Evolutionary conservation across 2,113 vertebrate genomes (phyloP).

Genomic region (Chrysemys picta): DNA sequence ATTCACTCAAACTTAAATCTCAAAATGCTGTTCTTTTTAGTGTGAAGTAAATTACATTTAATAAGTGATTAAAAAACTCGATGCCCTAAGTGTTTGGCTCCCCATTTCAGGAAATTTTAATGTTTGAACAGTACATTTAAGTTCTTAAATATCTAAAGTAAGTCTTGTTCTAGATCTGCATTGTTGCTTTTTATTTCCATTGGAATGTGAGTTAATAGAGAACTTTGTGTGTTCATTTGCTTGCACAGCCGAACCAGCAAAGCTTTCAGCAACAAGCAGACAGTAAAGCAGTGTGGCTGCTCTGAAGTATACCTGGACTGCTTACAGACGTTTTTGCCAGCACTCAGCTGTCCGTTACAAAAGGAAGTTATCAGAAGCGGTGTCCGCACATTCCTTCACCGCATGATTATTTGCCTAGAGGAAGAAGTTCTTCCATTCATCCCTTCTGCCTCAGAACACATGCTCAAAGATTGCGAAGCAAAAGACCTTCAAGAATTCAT

Average conservation of each 20-base stretch:
- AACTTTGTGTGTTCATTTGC: constrained; percentile 20
- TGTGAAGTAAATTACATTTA: background rate
- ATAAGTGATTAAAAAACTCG: background rate
- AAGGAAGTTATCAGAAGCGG: constrained; percentile 90
- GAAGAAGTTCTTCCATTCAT: constrained; percentile 98
- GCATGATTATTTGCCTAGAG: constrained; percentile 99
- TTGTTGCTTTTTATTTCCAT: background rate
- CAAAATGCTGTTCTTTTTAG: background rate
- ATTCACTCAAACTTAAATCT: background rate
- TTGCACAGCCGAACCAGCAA: constrained; percentile 94
- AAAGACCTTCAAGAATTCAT: constrained; percentile 99
- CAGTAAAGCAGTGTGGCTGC: constrained; percentile 96
- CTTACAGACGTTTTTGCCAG: constrained; percentile 93
- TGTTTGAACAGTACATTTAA: background rate
- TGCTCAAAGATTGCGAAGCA: constrained; percentile 98
- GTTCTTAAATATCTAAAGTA: background rate
- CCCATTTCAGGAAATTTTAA: background rate
- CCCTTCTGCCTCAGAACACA: constrained; percentile 94
- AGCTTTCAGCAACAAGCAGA: constrained; percentile 99
- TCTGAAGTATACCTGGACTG: constrained; percentile 97
- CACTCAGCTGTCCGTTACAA: constrained; percentile 94
- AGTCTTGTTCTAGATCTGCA: background rate
- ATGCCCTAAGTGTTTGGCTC: background rate
- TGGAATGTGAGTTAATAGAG: fast-evolving
- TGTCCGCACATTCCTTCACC: constrained; percentile 96